Conservation (phyloP, 2,888 invertebrate genomes). For the Chaetoderma sp. region DNA sequence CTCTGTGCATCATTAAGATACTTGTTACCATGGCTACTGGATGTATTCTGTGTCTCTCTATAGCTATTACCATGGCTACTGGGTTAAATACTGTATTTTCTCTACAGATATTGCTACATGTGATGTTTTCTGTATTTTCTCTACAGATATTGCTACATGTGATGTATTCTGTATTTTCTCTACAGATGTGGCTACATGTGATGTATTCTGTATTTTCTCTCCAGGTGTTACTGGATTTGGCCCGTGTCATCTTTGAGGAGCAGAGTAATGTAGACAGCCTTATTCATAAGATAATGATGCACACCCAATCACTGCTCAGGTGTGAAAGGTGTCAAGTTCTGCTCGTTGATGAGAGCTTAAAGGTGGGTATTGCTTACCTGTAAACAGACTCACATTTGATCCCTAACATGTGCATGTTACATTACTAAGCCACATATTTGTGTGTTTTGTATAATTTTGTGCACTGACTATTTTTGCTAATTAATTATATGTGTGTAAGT, state of each 20-base stretch:
- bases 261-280: conserved; percentile 64
- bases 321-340: conserved; percentile 97
- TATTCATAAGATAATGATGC: conserved; percentile 68
- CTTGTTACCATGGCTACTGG: too few species aligned
- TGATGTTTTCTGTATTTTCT: too few species aligned
- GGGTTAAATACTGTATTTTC: too few species aligned
- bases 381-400: not conserved
- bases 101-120: too few species aligned
- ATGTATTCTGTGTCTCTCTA: too few species aligned
- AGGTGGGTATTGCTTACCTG: conserved; percentile 76
- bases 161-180: too few species aligned
- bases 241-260: conserved; percentile 67
- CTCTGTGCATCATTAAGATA: too few species aligned
- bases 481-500: not conserved
- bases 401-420: not conserved
- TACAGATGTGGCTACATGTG: too few species aligned
- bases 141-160: too few species aligned
- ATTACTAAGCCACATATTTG: not conserved
- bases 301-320: conserved; percentile 82
- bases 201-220: too few species aligned
- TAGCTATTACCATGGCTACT: too few species aligned
- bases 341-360: conserved; percentile 89
- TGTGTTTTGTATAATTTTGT: too few species aligned
- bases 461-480: not conserved
- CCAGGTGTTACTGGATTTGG: conserved; percentile 65